Evolutionary conservation across 1,140 invertebrate genomes (phyloP).

Genomic region (Ostrea denselamellosa): DNA sequence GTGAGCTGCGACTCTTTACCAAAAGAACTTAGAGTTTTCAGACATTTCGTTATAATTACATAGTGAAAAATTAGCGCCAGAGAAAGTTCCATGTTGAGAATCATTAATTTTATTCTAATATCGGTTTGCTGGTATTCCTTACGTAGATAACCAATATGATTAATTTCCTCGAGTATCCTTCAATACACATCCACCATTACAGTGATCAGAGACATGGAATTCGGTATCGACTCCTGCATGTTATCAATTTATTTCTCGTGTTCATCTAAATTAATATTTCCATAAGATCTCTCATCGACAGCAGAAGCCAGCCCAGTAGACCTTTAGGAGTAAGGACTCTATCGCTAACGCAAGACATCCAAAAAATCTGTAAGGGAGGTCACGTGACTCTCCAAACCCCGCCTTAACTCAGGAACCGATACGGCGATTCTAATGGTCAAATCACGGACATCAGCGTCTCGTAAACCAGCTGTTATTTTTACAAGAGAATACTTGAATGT

Average conservation of each 20-base stretch:
- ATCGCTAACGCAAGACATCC: background rate
- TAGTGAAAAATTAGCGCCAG: conserved; percentile 15
- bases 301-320: background rate
- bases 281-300: conserved; percentile 21
- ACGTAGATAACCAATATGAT: background rate
- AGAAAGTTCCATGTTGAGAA: background rate
- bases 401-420: background rate
- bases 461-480: background rate
- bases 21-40: background rate
- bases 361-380: background rate
- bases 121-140: background rate
- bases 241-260: conserved; percentile 38
- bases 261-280: conserved; percentile 37
- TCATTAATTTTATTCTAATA: conserved; percentile 11
- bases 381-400: conserved; percentile 9
- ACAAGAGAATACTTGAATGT: background rate
- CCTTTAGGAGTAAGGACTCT: background rate
- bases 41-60: background rate
- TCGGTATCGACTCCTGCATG: conserved; percentile 15
- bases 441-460: background rate
- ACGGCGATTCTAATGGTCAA: background rate
- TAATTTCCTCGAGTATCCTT: conserved; percentile 25
- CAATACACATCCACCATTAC: background rate
- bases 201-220: background rate
- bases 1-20: conserved; percentile 27